These are phyloP conservation scores for Rhabdomys dilectus DNA, from an alignment of 2,113 vertebrate genomes.

Conservation along the genomic window DNA sequence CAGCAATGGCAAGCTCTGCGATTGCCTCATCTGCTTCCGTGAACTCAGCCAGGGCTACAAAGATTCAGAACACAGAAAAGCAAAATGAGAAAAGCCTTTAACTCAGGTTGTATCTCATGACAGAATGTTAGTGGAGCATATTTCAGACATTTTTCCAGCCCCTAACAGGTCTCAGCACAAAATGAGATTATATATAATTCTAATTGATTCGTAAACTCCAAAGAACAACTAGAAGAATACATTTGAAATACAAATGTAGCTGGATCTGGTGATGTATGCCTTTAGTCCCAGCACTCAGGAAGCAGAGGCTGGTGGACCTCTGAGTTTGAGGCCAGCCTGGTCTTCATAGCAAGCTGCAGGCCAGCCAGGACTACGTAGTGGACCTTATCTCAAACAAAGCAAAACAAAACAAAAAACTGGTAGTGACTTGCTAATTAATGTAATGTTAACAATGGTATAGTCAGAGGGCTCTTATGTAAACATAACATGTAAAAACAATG, in stretches of 20 bases:
- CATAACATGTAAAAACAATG: too few species aligned
- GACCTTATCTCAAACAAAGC: neutral
- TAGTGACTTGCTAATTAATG: too few species aligned
- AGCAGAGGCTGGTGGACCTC: neutral
- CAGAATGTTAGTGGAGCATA: neutral
- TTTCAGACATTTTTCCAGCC: neutral
- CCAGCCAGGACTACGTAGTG: neutral
- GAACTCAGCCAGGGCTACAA: conserved; percentile 94
- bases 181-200: neutral
- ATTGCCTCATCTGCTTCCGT: conserved; percentile 97
- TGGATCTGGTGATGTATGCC: neutral
- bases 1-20: conserved; percentile 93
- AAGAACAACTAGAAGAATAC: neutral
- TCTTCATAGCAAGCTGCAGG: neutral
- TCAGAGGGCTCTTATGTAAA: too few species aligned
- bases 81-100: neutral
- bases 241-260: neutral
- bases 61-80: conserved; percentile 26
- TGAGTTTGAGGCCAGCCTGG: neutral
- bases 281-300: neutral
- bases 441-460: too few species aligned
- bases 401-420: neutral
- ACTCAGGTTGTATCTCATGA: neutral
- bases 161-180: neutral
- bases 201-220: conserved; percentile 2